Evolutionary conservation across 1,140 invertebrate species (phyloP).

Genomic region (Stegodyphus dumicola): DNA sequence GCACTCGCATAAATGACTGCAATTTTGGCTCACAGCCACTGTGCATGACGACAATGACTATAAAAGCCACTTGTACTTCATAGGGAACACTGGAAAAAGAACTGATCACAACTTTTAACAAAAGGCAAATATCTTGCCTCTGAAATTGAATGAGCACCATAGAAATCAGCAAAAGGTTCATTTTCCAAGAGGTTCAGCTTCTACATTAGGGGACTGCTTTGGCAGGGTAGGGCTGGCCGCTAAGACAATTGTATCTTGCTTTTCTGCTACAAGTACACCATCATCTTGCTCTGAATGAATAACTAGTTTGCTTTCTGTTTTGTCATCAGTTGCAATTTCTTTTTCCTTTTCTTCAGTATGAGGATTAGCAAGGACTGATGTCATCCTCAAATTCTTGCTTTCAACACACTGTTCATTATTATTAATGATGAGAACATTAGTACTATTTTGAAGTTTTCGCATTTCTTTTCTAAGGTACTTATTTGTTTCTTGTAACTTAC

Average conservation of each 20-base stretch:
- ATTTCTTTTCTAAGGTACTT: slow-evolving; percentile 22
- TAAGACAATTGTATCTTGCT: slow-evolving; percentile 19
- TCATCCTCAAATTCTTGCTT: slow-evolving; percentile 19
- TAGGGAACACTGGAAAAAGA: slow-evolving; percentile 55
- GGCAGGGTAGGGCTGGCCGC: slow-evolving; percentile 31
- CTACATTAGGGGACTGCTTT: slow-evolving; percentile 39
- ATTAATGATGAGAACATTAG: background rate
- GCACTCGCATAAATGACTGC: slow-evolving; percentile 56
- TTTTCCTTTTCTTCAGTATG: slow-evolving; percentile 3
- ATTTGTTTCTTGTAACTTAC: slow-evolving; percentile 36
- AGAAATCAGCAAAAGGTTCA: slow-evolving; percentile 55
- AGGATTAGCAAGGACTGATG: slow-evolving; percentile 10
- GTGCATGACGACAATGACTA: slow-evolving; percentile 8
- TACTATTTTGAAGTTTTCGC: background rate
- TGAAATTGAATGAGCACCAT: slow-evolving; percentile 49
- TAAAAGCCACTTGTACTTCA: slow-evolving; percentile 41
- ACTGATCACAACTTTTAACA: slow-evolving; percentile 44
- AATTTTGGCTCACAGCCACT: slow-evolving; percentile 24
- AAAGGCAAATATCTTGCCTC: slow-evolving; percentile 32
- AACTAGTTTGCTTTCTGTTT: background rate
- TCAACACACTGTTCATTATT: slow-evolving; percentile 32
- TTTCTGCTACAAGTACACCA: background rate
- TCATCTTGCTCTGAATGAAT: background rate
- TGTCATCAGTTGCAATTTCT: background rate
- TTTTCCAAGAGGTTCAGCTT: slow-evolving; percentile 40